Evolutionary conservation across 1,140 invertebrate species (phyloP), one percentile per base, ranked within the genome.

Genomic region (Eueides isabella): DNA sequence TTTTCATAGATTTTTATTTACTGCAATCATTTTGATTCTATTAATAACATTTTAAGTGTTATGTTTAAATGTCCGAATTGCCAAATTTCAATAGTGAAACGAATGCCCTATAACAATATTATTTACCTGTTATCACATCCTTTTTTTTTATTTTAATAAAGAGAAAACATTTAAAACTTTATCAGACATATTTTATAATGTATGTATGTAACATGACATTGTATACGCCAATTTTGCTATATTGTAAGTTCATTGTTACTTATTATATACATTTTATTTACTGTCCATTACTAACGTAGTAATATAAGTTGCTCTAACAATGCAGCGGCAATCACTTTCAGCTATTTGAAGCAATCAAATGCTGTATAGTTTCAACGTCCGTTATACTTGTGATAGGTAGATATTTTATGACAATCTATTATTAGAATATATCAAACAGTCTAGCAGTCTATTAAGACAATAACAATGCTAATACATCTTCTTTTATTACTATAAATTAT

Each of bases 181-280:
- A n/a, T n/a, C n/a, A n/a, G n/a, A n/a, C n/a, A n/a, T n/a, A n/a
- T n/a, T n/a, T n/a, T n/a, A n/a, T n/a, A n/a, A n/a, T n/a, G n/a
- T n/a, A n/a, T n/a, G n/a, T n/a, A n/a, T n/a, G n/a, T n/a, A n/a
- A n/a, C n/a, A n/a, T n/a, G n/a, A n/a, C n/a, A 31, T 0, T 7
- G 9, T 31, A 7, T 7, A 31, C 31, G 48, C 26, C 31, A 33
- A 74, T 70, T 74, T 70, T 61, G 29, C 67, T 65, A 62, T 65
- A 69, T 80, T 79, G 30, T 38, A 4, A 38, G 1, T 38, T 14
- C 12, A 38, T 38, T 38, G 14, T 38, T 14, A 16, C 0, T 5
- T 38, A 38, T 38, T 16, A 16, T 38, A 38, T 14, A 35, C 78
- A 69, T 68, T 65, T 71, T 83, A 82, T 83, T 80, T 80, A 74